These are phyloP conservation scores for Murina feae DNA, from an alignment of 2,113 vertebrate genomes.

Conservation along the genomic window DNA sequence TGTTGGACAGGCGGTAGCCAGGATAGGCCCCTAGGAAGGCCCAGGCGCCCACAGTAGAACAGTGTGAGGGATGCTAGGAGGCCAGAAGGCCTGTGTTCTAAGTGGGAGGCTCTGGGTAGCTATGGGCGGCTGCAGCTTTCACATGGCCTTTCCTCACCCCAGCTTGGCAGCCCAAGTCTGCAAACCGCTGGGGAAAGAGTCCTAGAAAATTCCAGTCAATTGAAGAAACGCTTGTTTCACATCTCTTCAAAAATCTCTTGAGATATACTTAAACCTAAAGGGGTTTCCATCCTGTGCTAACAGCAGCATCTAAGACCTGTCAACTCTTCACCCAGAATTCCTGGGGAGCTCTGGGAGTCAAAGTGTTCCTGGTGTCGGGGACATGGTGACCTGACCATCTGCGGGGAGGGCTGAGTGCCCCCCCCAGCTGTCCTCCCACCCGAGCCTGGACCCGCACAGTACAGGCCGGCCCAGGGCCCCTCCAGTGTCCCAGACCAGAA, in stretches of 20 bases:
- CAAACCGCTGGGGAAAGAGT: background rate
- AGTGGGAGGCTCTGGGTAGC: background rate
- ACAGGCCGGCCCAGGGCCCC: fast-evolving
- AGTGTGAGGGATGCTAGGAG: fast-evolving
- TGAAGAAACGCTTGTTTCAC: background rate
- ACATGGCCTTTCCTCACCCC: no score
- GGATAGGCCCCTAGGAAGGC: background rate
- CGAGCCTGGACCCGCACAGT: background rate
- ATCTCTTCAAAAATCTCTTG: background rate
- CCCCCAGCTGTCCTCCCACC: fast-evolving
- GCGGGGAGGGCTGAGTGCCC: background rate
- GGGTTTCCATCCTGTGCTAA: fast-evolving
- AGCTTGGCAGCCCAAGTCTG: no score
- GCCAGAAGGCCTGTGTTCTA: background rate
- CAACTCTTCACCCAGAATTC: background rate
- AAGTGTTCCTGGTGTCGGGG: no score
- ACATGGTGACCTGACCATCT: background rate
- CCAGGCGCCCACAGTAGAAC: no score
- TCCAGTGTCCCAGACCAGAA: background rate
- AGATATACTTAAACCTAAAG: background rate
- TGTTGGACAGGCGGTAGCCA: fast-evolving
- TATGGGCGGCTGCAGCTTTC: background rate
- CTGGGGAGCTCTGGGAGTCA: fast-evolving
- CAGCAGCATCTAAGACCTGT: background rate
- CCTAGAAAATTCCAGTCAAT: background rate